Evolutionary conservation across 2,888 invertebrate genomes (phyloP), one percentile per base, ranked within the genome.

Genomic region (Limenitis camilla): DNA sequence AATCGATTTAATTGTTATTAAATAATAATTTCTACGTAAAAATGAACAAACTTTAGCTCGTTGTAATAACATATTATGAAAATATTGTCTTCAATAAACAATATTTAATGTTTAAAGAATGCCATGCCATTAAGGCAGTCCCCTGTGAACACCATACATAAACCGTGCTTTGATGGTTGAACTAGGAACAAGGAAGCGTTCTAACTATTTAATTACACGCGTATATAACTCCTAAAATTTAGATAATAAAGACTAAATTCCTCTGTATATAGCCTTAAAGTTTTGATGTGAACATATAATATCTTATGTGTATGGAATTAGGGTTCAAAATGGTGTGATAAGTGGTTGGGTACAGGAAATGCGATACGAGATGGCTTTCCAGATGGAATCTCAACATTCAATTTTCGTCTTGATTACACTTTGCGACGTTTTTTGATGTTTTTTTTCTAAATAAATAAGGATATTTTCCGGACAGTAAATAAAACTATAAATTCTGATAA

Each of bases 331-430:
- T 45, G 11, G 35, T 29, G 45, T 30, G 7, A 29, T 19, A 45
- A 9, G 19, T 11, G 29, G 2, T 30, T 11, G n/a, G 38, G 19
- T 39, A 33, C 55, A 61, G 60, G 64, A 62, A 72, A 71, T 60
- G 47, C 56, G 63, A 68, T 63, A 58, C 59, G 57, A 62, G 59
- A 71, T 70, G 65, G 68, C 58, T 65, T 66, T 62, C 62, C 59
- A 62, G 64, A 68, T 65, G 64, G 59, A 67, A 68, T 67, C 61
- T 65, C 32, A 31, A 31, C 48, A 53, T 50, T 38, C 50, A 50
- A 56, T 56, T 56, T 55, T 27, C 40, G 35, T 44, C 27, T 33
- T 36, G 50, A 54, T 54, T 51, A 50, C 53, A 40, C 48, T 44
- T 40, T 40, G 30, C 41, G 33, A 19, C 43, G 44, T 48, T 39